Evolutionary conservation across 2,797 vertebrate species (phyloP), one percentile per base, ranked within the genome.

Genomic region (Psittacula derbiana): DNA sequence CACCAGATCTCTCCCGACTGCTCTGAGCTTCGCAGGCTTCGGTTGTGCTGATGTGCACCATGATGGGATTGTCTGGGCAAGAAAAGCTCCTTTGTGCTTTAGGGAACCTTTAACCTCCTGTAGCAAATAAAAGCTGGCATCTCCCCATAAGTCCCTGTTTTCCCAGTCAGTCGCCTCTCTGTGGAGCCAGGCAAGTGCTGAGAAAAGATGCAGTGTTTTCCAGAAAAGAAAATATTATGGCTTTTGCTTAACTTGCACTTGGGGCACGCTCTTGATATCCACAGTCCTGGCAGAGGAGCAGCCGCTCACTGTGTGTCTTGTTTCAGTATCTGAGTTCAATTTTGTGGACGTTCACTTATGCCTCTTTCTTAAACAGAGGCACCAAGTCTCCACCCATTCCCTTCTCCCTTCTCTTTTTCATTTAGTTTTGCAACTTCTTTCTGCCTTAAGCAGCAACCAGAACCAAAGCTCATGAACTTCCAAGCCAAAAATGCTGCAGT

Each of bases 41-140:
- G 85, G 86, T 78, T 73, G 72, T 86, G 95, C 91, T 81, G 85
- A 85, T 86, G 31, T 80, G 61, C 72, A 95, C 96, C 97, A 90
- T 25, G 83, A 79, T 43, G 81, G 92, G 93, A 97, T 95, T 98
- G 97, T 97, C 94, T 90, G 79, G 25, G 86, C 90, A 96, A 97
- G 97, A 97, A 98, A 97, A 97, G 93, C 86, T 94, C 81, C 88
- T 87, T 90, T 97, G 92, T 98, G 95, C 90, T 87, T 65, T 81
- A 86, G 97, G 97, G 92, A 96, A 97, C 97, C 97, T 93, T 74
- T 97, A 89, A 95, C 96, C 97, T 97, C 96, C 93, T 3, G 9
- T 81, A 95, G 95, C 96, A 97, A 98, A 98, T 83, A 74, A 72
- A 96, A 96, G 86, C 70, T 78, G 92, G 94, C 94, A 81, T 93